phyloP scores from a whole-genome alignment of 2,888 invertebrate species.

The Hymenopus coronatus region DNA sequence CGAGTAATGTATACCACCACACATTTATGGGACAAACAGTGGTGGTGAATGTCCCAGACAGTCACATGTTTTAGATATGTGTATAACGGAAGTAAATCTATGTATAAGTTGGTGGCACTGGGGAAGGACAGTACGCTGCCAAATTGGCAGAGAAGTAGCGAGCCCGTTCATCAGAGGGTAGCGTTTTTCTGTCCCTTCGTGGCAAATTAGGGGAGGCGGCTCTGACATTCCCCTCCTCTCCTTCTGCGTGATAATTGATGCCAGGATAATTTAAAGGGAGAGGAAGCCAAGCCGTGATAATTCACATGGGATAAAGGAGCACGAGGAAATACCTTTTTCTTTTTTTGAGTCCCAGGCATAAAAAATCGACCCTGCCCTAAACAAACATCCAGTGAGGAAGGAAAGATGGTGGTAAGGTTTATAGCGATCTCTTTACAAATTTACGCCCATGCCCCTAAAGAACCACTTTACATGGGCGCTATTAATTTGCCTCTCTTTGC shows the following conservation, averaged over 20 bases:
- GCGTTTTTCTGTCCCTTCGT: neutral
- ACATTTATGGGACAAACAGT: neutral
- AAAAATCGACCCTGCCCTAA: neutral
- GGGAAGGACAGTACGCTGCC: neutral
- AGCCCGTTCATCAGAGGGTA: neutral
- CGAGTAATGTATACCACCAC: too few relatives aligned
- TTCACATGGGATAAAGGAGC: neutral
- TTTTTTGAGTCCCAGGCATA: neutral
- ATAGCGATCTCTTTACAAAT: neutral
- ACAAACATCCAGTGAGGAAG: neutral
- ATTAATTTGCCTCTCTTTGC: neutral
- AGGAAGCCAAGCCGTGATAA: neutral
- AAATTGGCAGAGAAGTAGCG: neutral
- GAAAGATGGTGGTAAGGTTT: neutral
- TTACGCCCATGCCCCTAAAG: neutral
- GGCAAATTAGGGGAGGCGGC: neutral
- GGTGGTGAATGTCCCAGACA: neutral
- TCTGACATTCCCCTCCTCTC: neutral
- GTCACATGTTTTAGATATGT: neutral
- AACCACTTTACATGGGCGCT: neutral
- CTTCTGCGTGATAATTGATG: neutral
- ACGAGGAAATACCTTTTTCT: neutral
- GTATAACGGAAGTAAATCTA: neutral
- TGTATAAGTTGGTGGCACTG: neutral
- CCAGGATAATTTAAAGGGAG: neutral